Conservation (phyloP, 2,888 invertebrate species). For the Lucinisca nassula region DNA sequence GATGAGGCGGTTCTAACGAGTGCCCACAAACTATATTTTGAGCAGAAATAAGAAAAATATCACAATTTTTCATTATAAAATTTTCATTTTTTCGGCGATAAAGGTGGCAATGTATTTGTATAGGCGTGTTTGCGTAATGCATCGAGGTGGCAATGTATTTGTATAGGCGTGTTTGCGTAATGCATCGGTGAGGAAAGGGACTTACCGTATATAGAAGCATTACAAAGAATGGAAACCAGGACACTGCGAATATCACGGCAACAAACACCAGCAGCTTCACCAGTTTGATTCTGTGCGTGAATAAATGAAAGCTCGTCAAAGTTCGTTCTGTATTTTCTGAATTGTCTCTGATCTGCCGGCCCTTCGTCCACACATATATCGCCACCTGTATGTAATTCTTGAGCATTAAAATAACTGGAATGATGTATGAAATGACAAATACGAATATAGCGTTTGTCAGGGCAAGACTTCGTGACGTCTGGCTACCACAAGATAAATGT, state of each 20-base stretch:
- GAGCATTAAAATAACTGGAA: slow-evolving; percentile 54
- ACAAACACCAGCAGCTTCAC: slow-evolving; percentile 72
- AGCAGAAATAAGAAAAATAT: too few species aligned
- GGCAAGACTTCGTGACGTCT: slow-evolving; percentile 11
- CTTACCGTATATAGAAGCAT: slow-evolving; percentile 67
- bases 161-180: too few species aligned
- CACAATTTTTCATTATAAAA: too few species aligned
- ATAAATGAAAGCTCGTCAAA: background rate
- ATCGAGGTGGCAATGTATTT: too few species aligned
- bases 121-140: too few species aligned
- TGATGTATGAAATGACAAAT: slow-evolving; percentile 59
- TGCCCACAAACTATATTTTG: too few species aligned
- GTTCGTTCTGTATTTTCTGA: background rate
- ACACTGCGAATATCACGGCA: slow-evolving; percentile 67
- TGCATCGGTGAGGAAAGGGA: too few species aligned
- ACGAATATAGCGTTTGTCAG: slow-evolving; percentile 63
- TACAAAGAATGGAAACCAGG: slow-evolving; percentile 76
- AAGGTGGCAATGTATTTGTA: too few species aligned
- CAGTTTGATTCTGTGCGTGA: background rate
- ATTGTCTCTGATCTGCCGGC: background rate
- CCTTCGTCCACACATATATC: slow-evolving; percentile 2
- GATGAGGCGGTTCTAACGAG: too few species aligned
- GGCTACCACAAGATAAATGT: slow-evolving; percentile 27
- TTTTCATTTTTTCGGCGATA: too few species aligned
- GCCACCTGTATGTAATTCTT: slow-evolving; percentile 15